Base-by-base conservation (phyloP, 2,797 vertebrate genomes). In the Siniperca obscura region DNA sequence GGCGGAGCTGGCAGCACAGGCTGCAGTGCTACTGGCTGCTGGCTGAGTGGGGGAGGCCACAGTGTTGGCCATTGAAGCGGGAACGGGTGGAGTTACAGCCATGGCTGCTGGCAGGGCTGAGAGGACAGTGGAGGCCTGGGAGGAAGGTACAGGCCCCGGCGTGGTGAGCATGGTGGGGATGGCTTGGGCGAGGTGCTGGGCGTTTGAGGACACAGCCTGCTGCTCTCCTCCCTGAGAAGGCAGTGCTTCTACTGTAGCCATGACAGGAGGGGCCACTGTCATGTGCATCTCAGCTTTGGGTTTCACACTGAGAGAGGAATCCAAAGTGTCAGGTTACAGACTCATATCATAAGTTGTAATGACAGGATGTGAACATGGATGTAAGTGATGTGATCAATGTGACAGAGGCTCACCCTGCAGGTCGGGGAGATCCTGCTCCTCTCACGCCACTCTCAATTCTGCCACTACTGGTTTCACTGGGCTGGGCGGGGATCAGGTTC, bases 211-310 rank as follows among this genome's bases (percentile, higher is more conserved):
- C 56, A 96, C 92, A 0, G 89, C 94, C 87, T 97, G 97, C 91
- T 97, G 98, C 78, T 99, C 98, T 0, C 93, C 87, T 2, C 94
- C 96, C 57, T 97, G 97, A 77, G 91, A 95, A 44, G 97, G 95
- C 79, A 97, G 91, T 0, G 97, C 97, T 84, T 99, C 98, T 85
- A 99, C 94, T 9, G 98, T 90, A 62, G 98, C 96, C 70, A 97
- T 96, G 70, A 97, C 97, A 0, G 97, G 97, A 25, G 97, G 91
- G 14, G 97, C 96, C 94, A 98, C 96, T 5, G 97, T 94, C 84
- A 99, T 96, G 13, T 99, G 98, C 60, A 98, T 95, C 89, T 99
- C 98, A 0, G 97, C 92, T 93, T 99, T 99, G 74, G 97, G 95
- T 92, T 99, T 99, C 81, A 97, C 94, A n/a, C 98, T 99, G 81